These are phyloP conservation scores for Chaetodon auriga DNA, from an alignment of 2,113 vertebrate species.

Conservation along the genomic window DNA sequence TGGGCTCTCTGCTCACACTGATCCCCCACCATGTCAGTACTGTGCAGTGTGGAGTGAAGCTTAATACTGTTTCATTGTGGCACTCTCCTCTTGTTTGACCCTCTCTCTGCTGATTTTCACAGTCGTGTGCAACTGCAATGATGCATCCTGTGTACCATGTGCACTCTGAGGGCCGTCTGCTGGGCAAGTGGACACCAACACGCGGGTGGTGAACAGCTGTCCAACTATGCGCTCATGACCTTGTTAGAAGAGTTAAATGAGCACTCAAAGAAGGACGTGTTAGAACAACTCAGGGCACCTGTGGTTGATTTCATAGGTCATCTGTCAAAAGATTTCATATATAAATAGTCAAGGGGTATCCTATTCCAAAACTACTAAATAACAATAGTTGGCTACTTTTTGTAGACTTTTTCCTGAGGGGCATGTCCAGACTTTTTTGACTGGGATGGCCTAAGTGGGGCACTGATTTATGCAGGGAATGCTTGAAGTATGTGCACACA, in stretches of 20 bases:
- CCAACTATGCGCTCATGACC: neutral
- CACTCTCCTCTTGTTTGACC: neutral
- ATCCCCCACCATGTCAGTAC: slow-evolving; percentile 89
- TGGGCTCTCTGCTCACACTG: slow-evolving; percentile 83
- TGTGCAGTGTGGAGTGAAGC: neutral
- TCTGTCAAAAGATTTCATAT: no score
- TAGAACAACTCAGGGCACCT: no score
- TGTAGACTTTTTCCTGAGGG: no score
- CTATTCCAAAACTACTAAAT: no score
- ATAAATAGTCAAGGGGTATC: no score
- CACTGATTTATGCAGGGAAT: no score
- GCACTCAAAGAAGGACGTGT: no score
- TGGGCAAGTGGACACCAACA: slow-evolving; percentile 85
- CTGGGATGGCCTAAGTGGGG: no score
- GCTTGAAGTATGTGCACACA: no score
- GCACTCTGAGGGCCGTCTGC: slow-evolving; percentile 81
- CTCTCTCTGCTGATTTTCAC: slow-evolving; percentile 10
- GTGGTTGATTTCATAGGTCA: no score
- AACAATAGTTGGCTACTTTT: no score
- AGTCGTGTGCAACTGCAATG: slow-evolving; percentile 88
- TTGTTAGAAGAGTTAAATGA: neutral
- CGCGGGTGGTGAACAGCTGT: slow-evolving; percentile 74
- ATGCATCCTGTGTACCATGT: slow-evolving; percentile 89
- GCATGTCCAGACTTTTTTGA: no score
- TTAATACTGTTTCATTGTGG: neutral